Percentiles rank a stretch among this genome's conserved stretches.
These are phyloP conservation scores for Hippolais icterina DNA, from an alignment of 2,113 vertebrate genomes.

Conservation along the genomic window DNA sequence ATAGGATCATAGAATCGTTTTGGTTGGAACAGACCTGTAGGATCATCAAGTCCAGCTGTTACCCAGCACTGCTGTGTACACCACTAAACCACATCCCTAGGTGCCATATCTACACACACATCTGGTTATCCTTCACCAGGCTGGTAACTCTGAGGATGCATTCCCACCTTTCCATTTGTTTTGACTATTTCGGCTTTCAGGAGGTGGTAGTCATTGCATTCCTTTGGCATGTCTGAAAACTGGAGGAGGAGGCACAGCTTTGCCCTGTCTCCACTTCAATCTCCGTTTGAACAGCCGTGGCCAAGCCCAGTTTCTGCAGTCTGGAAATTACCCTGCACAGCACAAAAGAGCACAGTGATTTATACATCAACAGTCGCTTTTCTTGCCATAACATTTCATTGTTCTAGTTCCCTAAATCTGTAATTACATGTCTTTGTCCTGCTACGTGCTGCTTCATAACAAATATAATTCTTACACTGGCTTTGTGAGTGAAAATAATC, in stretches of 20 bases:
- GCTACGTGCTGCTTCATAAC: slow-evolving; percentile 37
- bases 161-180: background rate
- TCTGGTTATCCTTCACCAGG: background rate
- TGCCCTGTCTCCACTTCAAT: rapidly evolving
- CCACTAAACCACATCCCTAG: background rate
- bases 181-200: background rate
- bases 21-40: background rate
- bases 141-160: rapidly evolving
- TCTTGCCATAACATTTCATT: slow-evolving; percentile 40
- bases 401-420: slow-evolving; percentile 51
- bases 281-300: background rate
- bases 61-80: background rate
- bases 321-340: background rate
- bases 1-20: background rate
- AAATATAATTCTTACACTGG: slow-evolving; percentile 11
- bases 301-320: slow-evolving; percentile 4
- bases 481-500: slow-evolving; percentile 51
- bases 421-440: slow-evolving; percentile 49
- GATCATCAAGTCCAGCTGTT: background rate
- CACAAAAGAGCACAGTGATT: background rate
- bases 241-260: background rate
- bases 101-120: background rate
- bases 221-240: background rate
- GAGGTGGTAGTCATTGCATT: background rate
- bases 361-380: slow-evolving; percentile 22